Conservation (phyloP, 2,888 invertebrate species). For the Chloromyia formosa region DNA sequence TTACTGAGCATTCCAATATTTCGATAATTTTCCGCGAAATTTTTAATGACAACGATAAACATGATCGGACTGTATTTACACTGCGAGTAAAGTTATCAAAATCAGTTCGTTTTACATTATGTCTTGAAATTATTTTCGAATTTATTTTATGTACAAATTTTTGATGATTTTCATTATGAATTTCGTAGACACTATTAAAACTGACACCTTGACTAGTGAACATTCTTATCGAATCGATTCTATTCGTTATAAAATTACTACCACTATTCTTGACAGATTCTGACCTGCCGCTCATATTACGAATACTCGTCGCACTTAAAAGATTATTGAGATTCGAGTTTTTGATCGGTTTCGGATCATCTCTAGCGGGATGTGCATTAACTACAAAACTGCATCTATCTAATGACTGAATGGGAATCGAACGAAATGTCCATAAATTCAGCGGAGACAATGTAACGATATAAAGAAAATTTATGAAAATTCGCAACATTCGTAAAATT, state of each 20-base stretch:
- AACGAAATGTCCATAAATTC: slow-evolving; percentile 42
- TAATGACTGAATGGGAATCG: slow-evolving; percentile 47
- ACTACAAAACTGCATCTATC: slow-evolving; percentile 49
- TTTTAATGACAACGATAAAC: background rate
- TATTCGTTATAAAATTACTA: slow-evolving; percentile 27
- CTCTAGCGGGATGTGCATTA: slow-evolving; percentile 37
- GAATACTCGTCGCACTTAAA: background rate
- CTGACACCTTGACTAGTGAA: slow-evolving; percentile 1
- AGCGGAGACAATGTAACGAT: slow-evolving; percentile 46
- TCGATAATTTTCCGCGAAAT: background rate
- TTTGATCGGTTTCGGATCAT: slow-evolving; percentile 33
- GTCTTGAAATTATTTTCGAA: background rate
- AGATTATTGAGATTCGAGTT: slow-evolving; percentile 31
- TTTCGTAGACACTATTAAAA: background rate
- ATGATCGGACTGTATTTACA: slow-evolving; percentile 19
- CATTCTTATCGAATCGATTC: background rate
- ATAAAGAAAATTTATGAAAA: slow-evolving; percentile 46
- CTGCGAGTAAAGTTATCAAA: slow-evolving; percentile 19
- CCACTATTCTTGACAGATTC: background rate
- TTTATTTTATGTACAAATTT: slow-evolving; percentile 16
- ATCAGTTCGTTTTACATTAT: background rate
- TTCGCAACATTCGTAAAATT: slow-evolving; percentile 36
- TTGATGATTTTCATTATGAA: background rate
- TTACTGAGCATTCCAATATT: background rate
- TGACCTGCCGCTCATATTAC: no score